These are phyloP conservation scores for Sinocyclocheilus anophthalmus DNA, from an alignment of 2,113 vertebrate genomes.

Conservation along the genomic window DNA sequence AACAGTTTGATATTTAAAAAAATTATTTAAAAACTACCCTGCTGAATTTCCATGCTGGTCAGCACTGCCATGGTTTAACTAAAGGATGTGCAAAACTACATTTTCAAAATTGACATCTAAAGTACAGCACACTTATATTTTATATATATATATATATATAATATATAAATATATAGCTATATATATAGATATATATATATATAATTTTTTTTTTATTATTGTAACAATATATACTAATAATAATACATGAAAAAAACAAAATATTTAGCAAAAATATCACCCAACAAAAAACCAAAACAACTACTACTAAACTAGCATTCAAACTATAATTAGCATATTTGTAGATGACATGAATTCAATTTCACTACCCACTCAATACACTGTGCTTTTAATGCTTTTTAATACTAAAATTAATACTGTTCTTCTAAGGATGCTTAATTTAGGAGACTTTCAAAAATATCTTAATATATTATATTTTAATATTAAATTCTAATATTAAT, in stretches of 20 bases:
- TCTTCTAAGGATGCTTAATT: not conserved
- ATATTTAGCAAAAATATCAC: not conserved
- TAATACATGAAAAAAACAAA: too few relatives aligned
- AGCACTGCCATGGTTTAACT: not conserved
- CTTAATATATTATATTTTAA: too few relatives aligned
- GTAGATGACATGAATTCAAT: not conserved
- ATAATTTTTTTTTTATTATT: too few relatives aligned
- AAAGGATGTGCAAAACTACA: not conserved
- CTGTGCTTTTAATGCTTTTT: not conserved
- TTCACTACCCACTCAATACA: not conserved
- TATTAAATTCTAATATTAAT: too few relatives aligned
- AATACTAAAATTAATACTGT: not conserved
- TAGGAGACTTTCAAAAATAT: too few relatives aligned
- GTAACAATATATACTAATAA: too few relatives aligned
- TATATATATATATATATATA: too few relatives aligned
- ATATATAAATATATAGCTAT: too few relatives aligned
- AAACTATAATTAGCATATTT: not conserved
- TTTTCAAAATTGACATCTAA: not conserved
- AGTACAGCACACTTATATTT: not conserved
- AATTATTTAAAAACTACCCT: conserved; percentile 27
- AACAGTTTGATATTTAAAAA: conserved; percentile 40
- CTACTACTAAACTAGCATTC: not conserved
- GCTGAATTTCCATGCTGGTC: conserved; percentile 11
- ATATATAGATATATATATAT: too few relatives aligned
- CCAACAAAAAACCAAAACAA: not conserved